Base-by-base conservation (phyloP, 2,113 vertebrate species). In the Rhizomys pruinosus region DNA sequence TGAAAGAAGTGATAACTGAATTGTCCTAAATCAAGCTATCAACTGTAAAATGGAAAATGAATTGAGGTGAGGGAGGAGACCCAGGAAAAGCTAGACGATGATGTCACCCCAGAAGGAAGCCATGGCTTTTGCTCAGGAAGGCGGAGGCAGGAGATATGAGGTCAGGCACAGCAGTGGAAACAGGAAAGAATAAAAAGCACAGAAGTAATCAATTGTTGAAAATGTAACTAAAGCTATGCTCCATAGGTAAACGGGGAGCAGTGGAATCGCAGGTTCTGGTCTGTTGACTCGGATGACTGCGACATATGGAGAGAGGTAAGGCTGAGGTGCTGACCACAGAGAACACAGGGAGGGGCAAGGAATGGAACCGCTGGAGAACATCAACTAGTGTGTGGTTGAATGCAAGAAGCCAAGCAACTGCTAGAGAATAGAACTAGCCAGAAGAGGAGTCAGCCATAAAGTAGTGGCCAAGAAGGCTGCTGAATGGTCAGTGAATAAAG, bases 261-360 rank as follows among this genome's bases (percentile, higher is more conserved):
- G 80, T 4, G 23, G 3, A 0, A 0, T 32, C 9, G n/a, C 5
- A 32, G 12, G 17, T n/a, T 78, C 23, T 7, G 55, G 29, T 34
- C 52, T 13, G 2, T 16, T 63, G n/a, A 55, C 5, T 23, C 12
- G 4, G 29, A 7, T 44, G 25, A 34, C 68, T 72, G 57, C 3
- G 17, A 29, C 11, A 7, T 15, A 0, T 16, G 17, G 63, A 11
- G 13, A 10, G 61, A 7, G 0, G 2, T 2, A 1, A 42, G 37
- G 10, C 22, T 44, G 47, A 27, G 69, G 34, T 57, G 37, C n/a
- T 37, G 15, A 55, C n/a, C 34, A 25, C 34, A 63, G 32, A 32
- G 29, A 72, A 34, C 57, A 32, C 12, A 44, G 71, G 27, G 37
- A 22, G 19, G 29, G 37, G 7, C 44, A n/a, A 23, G 55, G 34